These are phyloP conservation scores for Aphidius colemani DNA, from an alignment of 2,888 invertebrate species.

Conservation along the genomic window DNA sequence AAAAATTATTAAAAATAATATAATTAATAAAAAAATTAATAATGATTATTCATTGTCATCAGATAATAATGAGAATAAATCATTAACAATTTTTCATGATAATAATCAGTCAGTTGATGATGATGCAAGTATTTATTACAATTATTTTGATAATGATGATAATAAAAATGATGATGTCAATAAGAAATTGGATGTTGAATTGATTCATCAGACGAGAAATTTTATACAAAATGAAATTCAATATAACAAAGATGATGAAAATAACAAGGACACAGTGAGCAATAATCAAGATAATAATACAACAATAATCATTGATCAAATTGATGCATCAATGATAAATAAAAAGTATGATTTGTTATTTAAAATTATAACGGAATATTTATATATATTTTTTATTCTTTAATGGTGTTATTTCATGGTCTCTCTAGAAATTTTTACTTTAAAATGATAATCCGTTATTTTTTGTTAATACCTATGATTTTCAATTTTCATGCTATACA, in stretches of 20 bases:
- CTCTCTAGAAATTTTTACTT: background rate
- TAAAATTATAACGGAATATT: background rate
- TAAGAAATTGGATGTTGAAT: too few relatives aligned
- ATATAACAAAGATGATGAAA: too few relatives aligned
- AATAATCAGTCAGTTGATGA: background rate
- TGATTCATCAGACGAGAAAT: too few relatives aligned
- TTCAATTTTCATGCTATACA: conserved; percentile 33
- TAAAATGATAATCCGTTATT: background rate
- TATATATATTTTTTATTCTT: background rate
- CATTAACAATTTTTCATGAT: conserved; percentile 1
- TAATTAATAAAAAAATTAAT: too few relatives aligned
- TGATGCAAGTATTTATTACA: background rate
- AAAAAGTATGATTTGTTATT: background rate
- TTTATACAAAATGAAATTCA: too few relatives aligned
- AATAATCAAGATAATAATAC: too few relatives aligned
- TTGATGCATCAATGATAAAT: background rate
- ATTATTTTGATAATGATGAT: too few relatives aligned
- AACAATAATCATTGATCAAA: too few relatives aligned
- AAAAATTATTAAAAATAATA: too few relatives aligned
- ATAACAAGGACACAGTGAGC: too few relatives aligned
- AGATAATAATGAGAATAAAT: background rate
- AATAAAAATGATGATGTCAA: too few relatives aligned
- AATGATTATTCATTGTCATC: background rate
- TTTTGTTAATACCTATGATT: conserved; percentile 14
- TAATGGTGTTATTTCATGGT: background rate